Evolutionary conservation across 53 echinoderm and acorn worm genomes (phyloP).

Genomic region (Echinometra lucunter): DNA sequence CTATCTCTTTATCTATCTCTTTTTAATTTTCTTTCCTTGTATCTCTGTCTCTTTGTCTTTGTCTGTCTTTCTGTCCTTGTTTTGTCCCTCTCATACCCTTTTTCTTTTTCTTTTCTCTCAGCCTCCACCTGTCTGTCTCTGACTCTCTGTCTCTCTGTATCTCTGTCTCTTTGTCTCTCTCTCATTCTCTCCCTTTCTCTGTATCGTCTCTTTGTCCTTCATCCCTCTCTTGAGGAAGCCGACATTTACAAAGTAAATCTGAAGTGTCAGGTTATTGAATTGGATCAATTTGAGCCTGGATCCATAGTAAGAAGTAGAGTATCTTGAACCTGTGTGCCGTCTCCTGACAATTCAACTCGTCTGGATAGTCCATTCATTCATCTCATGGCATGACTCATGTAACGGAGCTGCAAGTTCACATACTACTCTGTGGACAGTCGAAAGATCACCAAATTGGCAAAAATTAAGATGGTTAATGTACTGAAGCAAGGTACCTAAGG

Average conservation of each 20-base stretch:
- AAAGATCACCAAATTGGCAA: conserved; percentile 15
- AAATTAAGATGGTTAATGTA: neutral
- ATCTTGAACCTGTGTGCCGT: conserved; percentile 1
- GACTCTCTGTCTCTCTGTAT: neutral
- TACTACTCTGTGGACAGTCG: neutral
- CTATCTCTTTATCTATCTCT: neutral
- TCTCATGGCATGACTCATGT: conserved; percentile 43
- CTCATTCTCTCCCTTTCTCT: neutral
- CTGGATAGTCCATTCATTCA: conserved; percentile 43
- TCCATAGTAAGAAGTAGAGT: neutral
- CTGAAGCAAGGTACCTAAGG: neutral
- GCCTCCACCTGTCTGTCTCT: neutral
- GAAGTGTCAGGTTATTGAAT: conserved; percentile 53
- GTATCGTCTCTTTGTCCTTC: neutral
- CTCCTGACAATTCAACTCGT: conserved; percentile 17
- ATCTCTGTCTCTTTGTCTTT: neutral
- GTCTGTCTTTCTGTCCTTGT: neutral
- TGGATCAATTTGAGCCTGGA: conserved; percentile 45
- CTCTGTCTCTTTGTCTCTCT: neutral
- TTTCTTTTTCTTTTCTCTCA: too few relatives aligned
- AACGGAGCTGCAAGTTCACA: neutral
- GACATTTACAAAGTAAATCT: conserved; percentile 34
- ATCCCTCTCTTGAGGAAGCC: neutral
- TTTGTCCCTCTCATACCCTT: neutral
- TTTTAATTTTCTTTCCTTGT: neutral